A percentile compares a stretch with the other conserved stretches of the same genome.
phyloP scores from a whole-genome alignment of 2,113 vertebrate species.

The Scortum barcoo region DNA sequence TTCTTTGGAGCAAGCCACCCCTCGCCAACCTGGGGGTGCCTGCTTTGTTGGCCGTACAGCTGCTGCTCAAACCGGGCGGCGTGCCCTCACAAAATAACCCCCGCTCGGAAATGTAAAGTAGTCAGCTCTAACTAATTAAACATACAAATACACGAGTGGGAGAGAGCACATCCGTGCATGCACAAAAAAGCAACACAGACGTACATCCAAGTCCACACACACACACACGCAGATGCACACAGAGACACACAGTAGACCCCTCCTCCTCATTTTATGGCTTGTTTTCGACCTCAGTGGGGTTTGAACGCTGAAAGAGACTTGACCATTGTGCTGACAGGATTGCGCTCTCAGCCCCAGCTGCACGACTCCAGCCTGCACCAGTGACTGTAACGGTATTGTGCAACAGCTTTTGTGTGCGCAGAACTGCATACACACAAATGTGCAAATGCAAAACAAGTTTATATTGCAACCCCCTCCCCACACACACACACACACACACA shows the following conservation, averaged over 20 bases:
- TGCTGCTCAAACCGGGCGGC: conserved; percentile 65
- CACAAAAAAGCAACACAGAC: conserved; percentile 29
- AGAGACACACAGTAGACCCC: conserved; percentile 37
- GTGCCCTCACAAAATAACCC: conserved; percentile 66
- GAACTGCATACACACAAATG: conserved; percentile 18
- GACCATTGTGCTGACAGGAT: conserved; percentile 73
- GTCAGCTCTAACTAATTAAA: conserved; percentile 51
- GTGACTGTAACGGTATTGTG: conserved; percentile 47
- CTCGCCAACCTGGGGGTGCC: conserved; percentile 70
- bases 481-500: too few species aligned
- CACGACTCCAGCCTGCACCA: conserved; percentile 44
- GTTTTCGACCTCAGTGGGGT: conserved; percentile 72
- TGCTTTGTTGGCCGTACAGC: conserved; percentile 69
- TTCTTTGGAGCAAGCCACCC: conserved; percentile 74
- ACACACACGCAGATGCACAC: neutral
- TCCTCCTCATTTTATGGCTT: conserved; percentile 74
- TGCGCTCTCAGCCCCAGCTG: conserved; percentile 57
- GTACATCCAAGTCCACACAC: conserved; percentile 22
- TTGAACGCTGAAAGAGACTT: conserved; percentile 72
- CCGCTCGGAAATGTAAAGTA: conserved; percentile 55
- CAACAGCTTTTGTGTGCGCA: conserved; percentile 49
- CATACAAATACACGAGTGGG: conserved; percentile 39
- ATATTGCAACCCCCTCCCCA: too few species aligned
- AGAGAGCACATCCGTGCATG: conserved; percentile 32
- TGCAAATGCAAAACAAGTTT: conserved; percentile 34